Evolutionary conservation across 2,797 vertebrate genomes (phyloP), one percentile per base, ranked within the genome.

Genomic region (Acanthopagrus latus): DNA sequence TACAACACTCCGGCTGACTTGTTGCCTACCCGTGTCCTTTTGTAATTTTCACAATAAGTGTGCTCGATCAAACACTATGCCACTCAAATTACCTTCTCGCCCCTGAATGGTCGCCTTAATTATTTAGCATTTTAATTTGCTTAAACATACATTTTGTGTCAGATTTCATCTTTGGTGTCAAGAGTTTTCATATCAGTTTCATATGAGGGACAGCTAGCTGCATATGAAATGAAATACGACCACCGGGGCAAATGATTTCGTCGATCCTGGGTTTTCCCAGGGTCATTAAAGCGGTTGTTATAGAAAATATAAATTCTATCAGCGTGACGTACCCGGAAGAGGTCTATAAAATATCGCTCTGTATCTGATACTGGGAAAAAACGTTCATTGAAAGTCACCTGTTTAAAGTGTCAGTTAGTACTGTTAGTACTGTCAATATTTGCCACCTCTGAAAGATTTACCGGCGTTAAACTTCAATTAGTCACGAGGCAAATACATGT

Each of bases 111-210:
- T 69, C 73, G n/a, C n/a, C 82, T 95, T 66, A 94, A 95, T 94
- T 89, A 95, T 94, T 94, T 69, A 94, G 43, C 71, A 75, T 82
- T 87, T 93, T 93, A 89, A 93, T 95, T 94, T 93, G 85, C 81
- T 90, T 82, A 87, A 89, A 91, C 90, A 91, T 87, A 83, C 51
- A 82, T 92, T 93, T 93, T 93, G 86, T 86, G 87, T 85, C 90
- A 82, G 44, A 85, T 88, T 88, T 92, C 87, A 88, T 83, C 70
- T 87, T 88, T 89, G 68, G 78, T 85, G 84, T 86, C 75, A 57
- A 83, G 74, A 87, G 76, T 85, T 86, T 88, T 91, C 38, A 83
- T 81, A 85, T 89, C 68, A n/a, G 47, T 89, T 90, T 89, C 78
- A 76, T 54, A 17, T 81, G 80, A 87, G 58, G 56, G 77, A 81